Evolutionary conservation across 2,797 vertebrate genomes (phyloP).

Genomic region (Nyctalus aviator): DNA sequence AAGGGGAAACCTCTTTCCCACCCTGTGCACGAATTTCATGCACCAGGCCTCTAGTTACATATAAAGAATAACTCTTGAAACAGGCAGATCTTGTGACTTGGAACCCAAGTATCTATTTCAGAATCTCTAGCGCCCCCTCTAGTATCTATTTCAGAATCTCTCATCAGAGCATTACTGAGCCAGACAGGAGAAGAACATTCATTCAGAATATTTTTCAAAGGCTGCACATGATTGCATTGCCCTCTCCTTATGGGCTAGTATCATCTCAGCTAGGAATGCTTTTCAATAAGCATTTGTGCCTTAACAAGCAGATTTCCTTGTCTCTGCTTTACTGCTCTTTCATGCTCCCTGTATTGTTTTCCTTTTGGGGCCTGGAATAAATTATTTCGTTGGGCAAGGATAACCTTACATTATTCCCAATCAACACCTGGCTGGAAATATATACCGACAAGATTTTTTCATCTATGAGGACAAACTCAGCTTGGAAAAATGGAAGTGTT

Average conservation of each 20-base stretch:
- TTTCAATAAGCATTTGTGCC: not conserved
- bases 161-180: too few relatives aligned
- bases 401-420: conserved; percentile 34
- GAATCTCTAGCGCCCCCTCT: not conserved
- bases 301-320: not conserved
- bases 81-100: not conserved
- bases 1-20: too few relatives aligned
- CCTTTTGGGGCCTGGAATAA: conserved; percentile 16
- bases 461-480: conserved; percentile 49
- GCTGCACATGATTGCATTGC: not conserved
- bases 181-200: not conserved
- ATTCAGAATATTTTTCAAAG: conserved; percentile 48
- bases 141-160: not conserved
- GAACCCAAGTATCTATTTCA: not conserved
- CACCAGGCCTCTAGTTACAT: too few relatives aligned
- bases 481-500: conserved; percentile 70
- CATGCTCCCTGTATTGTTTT: not conserved
- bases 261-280: not conserved
- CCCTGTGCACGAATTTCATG: too few relatives aligned
- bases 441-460: conserved; percentile 21
- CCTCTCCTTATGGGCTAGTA: not conserved
- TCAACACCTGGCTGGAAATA: conserved; percentile 48
- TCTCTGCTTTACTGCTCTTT: not conserved
- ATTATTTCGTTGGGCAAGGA: conserved; percentile 30
- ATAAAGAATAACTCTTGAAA: not conserved